phyloP scores from a whole-genome alignment of 2,113 vertebrate genomes.

The Thryonomys swinderianus region DNA sequence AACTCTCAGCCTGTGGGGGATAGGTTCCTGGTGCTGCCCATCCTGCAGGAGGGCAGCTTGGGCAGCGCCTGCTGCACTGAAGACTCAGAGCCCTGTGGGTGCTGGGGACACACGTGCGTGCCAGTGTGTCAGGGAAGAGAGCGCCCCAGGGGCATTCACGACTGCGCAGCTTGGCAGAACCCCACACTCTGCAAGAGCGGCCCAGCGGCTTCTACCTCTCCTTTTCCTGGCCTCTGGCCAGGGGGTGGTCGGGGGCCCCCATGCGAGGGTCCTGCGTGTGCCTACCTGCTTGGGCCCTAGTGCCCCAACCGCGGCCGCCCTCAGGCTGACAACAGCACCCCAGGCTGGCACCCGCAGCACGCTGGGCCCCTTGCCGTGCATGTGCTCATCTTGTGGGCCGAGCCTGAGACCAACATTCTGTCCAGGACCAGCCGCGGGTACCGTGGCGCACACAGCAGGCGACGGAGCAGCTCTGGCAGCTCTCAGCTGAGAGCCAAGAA shows the following conservation, averaged over 20 bases:
- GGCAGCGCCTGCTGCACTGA: not conserved
- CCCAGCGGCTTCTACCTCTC: not conserved
- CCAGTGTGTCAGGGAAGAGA: too few relatives aligned
- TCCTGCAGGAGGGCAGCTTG: not conserved
- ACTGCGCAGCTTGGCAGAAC: too few relatives aligned
- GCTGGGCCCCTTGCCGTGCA: not conserved
- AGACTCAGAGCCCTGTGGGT: not conserved
- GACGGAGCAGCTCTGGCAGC: too few relatives aligned
- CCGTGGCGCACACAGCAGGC: rapidly evolving
- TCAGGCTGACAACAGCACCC: too few relatives aligned
- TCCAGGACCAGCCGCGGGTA: not conserved
- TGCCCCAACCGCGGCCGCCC: not conserved
- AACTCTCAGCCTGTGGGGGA: not conserved
- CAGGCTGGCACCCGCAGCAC: too few relatives aligned
- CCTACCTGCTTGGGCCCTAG: not conserved
- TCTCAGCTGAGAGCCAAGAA: not conserved
- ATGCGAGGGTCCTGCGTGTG: too few relatives aligned
- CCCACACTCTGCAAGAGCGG: too few relatives aligned
- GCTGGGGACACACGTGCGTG: too few relatives aligned
- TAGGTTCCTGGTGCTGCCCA: not conserved
- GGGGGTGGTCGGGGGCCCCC: not conserved
- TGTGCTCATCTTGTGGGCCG: not conserved
- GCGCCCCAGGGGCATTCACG: too few relatives aligned
- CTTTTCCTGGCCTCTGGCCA: not conserved
- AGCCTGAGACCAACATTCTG: not conserved